Conservation (phyloP, 2,113 vertebrate species). For the Aptenodytes patagonicus region DNA sequence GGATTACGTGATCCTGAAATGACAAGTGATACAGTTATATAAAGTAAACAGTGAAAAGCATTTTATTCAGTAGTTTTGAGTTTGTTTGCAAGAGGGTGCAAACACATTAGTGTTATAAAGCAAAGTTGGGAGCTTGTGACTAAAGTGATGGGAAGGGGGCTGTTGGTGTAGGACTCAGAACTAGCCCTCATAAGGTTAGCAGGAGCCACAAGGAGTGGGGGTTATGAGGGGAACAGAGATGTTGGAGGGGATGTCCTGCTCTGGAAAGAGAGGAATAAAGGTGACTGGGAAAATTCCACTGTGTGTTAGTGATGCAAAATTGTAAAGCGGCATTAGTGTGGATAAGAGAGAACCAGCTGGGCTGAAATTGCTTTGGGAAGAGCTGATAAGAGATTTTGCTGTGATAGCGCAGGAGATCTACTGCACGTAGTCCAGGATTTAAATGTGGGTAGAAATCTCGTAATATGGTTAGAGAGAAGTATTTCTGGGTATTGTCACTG, state of each 20-base stretch:
- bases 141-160: background rate
- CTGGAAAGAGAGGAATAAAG: constrained; percentile 1
- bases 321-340: constrained; percentile 60
- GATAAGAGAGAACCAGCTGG: constrained; percentile 61
- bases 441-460: background rate
- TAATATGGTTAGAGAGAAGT: background rate
- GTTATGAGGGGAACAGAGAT: background rate
- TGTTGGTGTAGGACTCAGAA: background rate
- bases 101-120: background rate
- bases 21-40: background rate
- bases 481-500: background rate
- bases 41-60: background rate
- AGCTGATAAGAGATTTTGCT: constrained; percentile 51
- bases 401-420: background rate
- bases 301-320: background rate
- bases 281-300: constrained; percentile 51
- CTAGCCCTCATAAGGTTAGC: background rate
- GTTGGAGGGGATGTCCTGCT: background rate
- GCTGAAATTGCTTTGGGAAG: constrained; percentile 41
- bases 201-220: rapidly evolving
- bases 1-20: background rate
- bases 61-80: background rate
- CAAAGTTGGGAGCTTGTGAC: background rate
- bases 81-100: background rate
- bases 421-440: constrained; percentile 13